phyloP scores from a whole-genome alignment of 1,140 invertebrate species.

The Cyclargus thomasi region DNA sequence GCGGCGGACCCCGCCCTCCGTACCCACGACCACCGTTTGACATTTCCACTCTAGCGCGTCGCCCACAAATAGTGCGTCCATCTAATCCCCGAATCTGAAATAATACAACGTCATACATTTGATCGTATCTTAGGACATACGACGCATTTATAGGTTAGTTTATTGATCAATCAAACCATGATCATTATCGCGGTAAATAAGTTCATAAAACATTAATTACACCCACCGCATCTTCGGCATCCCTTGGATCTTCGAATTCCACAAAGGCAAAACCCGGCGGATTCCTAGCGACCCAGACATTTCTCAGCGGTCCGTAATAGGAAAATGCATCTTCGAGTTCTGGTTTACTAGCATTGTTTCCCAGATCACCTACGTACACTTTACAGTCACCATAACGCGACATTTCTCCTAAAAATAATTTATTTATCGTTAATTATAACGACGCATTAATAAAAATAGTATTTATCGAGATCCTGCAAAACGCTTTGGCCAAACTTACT shows the following conservation, averaged over 20 bases:
- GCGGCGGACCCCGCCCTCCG: constrained; percentile 76
- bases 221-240: constrained; percentile 96
- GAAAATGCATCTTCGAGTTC: constrained; percentile 95
- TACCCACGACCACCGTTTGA: constrained; percentile 89
- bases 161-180: too few species aligned
- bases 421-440: background rate
- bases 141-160: too few species aligned
- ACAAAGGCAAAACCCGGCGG: constrained; percentile 98
- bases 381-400: constrained; percentile 93
- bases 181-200: too few species aligned
- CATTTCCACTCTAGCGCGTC: constrained; percentile 92
- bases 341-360: constrained; percentile 90
- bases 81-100: constrained; percentile 76
- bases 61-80: constrained; percentile 89
- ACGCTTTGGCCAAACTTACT: background rate
- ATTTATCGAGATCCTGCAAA: background rate
- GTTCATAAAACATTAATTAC: background rate
- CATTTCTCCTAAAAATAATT: constrained; percentile 70
- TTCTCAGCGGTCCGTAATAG: constrained; percentile 94
- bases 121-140: too few species aligned
- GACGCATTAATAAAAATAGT: background rate
- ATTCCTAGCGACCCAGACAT: constrained; percentile 97
- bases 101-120: background rate
- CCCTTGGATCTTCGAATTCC: constrained; percentile 97
- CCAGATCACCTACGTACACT: constrained; percentile 97